Conservation (phyloP, 2,888 invertebrate genomes). For the Dermolepida albohirtum region DNA sequence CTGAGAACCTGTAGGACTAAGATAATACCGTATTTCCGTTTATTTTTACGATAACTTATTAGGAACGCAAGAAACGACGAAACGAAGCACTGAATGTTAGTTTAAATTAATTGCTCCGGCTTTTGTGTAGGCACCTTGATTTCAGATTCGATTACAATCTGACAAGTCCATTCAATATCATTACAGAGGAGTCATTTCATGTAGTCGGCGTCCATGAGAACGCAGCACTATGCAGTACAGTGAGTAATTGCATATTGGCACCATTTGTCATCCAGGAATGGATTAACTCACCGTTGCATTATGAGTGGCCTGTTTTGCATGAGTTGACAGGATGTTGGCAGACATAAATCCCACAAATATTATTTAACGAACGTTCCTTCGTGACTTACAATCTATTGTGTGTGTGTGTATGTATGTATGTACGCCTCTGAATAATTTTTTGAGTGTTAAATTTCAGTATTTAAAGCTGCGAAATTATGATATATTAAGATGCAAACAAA, state of each 20-base stretch:
- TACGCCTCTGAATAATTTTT: neutral
- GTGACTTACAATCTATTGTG: conserved; percentile 18
- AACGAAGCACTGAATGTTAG: too few relatives aligned
- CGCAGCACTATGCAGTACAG: conserved; percentile 54
- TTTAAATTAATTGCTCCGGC: too few relatives aligned
- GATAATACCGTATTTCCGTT: too few relatives aligned
- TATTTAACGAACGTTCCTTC: conserved; percentile 25
- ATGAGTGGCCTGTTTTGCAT: conserved; percentile 43
- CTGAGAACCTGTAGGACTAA: too few relatives aligned
- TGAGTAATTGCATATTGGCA: conserved; percentile 60
- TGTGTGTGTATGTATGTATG: neutral
- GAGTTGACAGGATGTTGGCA: conserved; percentile 40
- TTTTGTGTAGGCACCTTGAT: too few relatives aligned
- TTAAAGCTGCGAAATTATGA: too few relatives aligned
- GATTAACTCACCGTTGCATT: conserved; percentile 55
- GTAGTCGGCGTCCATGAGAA: conserved; percentile 44
- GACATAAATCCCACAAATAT: conserved; percentile 30
- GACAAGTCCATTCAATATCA: conserved; percentile 58
- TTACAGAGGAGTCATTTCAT: conserved; percentile 5
- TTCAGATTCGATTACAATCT: conserved; percentile 52
- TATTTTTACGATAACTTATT: too few relatives aligned
- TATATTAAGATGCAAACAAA: too few relatives aligned
- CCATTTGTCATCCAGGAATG: conserved; percentile 58
- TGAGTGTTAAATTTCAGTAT: too few relatives aligned
- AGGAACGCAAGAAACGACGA: too few relatives aligned